A percentile compares a stretch with the other conserved stretches of the same genome.
Evolutionary conservation across 1,140 invertebrate species (phyloP).

Genomic region (Chrysomallon squamiferum): DNA sequence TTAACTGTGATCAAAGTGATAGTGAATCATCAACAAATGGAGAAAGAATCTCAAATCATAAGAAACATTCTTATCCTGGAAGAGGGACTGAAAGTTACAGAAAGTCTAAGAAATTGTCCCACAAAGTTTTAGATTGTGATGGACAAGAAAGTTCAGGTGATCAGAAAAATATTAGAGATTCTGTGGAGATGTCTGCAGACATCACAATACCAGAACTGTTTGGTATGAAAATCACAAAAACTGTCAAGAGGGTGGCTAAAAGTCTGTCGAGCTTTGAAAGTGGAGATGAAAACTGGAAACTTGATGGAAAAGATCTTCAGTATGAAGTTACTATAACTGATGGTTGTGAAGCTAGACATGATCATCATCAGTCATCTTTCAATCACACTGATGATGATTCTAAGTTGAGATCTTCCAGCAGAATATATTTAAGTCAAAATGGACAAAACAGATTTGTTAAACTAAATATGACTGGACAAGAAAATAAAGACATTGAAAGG

Average conservation of each 20-base stretch:
- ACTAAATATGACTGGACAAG: too few species aligned
- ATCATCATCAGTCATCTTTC: neutral
- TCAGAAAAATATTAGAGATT: neutral
- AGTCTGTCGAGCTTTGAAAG: neutral
- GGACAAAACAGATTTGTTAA: neutral
- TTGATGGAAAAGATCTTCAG: neutral
- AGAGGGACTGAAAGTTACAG: neutral
- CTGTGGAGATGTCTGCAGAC: neutral
- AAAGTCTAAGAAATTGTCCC: neutral
- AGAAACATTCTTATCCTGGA: too few species aligned
- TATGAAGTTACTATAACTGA: neutral
- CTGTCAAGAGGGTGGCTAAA: neutral
- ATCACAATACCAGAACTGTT: slow-evolving; percentile 1
- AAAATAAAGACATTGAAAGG: too few species aligned
- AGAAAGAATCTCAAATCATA: too few species aligned
- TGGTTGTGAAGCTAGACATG: neutral
- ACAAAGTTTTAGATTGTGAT: neutral
- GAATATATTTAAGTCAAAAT: neutral
- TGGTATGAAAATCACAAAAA: slow-evolving; percentile 1
- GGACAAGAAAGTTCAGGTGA: neutral
- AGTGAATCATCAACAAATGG: too few species aligned
- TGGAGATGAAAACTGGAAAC: neutral
- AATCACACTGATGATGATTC: neutral
- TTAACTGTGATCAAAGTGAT: too few species aligned
- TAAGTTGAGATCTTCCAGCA: neutral